Percentiles rank a stretch among this genome's conserved stretches.
phyloP scores from a whole-genome alignment of 2,888 invertebrate species.

The Rhamnusium bicolor region DNA sequence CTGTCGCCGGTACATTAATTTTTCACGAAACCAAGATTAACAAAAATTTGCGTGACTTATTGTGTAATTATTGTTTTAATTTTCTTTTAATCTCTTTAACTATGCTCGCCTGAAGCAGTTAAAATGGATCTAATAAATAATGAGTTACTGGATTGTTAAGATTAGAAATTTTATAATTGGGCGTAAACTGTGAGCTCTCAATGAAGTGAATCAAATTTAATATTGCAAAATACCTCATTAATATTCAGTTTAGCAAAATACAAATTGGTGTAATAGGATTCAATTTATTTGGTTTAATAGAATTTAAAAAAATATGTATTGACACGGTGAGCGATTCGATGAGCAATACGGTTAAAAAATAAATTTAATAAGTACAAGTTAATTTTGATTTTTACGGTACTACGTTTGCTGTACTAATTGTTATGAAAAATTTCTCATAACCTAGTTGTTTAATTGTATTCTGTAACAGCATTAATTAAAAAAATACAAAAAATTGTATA shows the following conservation, averaged over 20 bases:
- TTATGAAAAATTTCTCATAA: slow-evolving; percentile 12
- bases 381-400: slow-evolving; percentile 6
- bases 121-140: neutral
- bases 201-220: neutral
- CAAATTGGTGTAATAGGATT: neutral
- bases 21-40: neutral
- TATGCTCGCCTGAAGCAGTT: neutral
- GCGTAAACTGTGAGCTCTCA: neutral
- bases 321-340: neutral
- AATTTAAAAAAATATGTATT: neutral
- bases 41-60: slow-evolving; percentile 6
- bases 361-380: neutral
- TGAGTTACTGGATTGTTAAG: neutral
- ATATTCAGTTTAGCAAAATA: neutral
- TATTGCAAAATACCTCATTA: neutral
- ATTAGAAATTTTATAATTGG: neutral
- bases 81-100: neutral
- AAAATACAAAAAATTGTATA: neutral
- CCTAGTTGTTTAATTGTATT: slow-evolving; percentile 5
- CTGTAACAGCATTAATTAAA: neutral
- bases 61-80: neutral
- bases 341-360: neutral
- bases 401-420: neutral
- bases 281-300: neutral
- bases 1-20: neutral